Evolutionary conservation across 2,797 vertebrate species (phyloP).

Genomic region (Eurystomus glaucurus): DNA sequence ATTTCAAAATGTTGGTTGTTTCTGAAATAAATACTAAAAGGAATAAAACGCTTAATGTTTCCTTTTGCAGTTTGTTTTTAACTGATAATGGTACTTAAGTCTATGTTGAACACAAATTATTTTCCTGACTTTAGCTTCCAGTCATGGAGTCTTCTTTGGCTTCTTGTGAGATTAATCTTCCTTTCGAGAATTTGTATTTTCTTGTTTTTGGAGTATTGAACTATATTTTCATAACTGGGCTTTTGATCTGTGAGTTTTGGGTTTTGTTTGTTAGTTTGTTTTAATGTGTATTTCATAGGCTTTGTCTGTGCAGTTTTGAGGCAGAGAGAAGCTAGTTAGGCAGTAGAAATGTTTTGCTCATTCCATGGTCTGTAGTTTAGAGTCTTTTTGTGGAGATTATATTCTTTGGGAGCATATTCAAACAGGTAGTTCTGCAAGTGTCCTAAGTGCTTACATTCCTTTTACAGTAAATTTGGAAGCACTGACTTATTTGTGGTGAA

Average conservation of each 20-base stretch:
- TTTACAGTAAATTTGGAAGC: neutral
- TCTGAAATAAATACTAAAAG: neutral
- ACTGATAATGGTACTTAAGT: neutral
- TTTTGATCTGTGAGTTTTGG: fast-evolving
- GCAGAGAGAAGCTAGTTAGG: neutral
- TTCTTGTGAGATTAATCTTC: neutral
- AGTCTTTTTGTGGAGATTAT: neutral
- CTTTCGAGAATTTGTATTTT: neutral
- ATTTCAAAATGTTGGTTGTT: neutral
- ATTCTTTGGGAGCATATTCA: neutral
- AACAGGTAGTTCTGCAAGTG: neutral
- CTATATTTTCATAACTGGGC: neutral
- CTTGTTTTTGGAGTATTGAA: neutral
- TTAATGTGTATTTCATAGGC: neutral
- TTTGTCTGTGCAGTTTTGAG: neutral
- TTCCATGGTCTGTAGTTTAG: neutral
- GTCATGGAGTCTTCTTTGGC: neutral
- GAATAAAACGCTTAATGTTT: neutral
- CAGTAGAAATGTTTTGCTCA: neutral
- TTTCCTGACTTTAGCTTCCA: neutral
- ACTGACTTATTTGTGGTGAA: neutral
- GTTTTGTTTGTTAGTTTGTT: neutral
- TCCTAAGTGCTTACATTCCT: neutral
- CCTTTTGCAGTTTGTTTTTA: neutral
- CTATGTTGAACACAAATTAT: neutral